phyloP scores from a whole-genome alignment of 2,797 vertebrate species.

The Pelochelys cantorii region DNA sequence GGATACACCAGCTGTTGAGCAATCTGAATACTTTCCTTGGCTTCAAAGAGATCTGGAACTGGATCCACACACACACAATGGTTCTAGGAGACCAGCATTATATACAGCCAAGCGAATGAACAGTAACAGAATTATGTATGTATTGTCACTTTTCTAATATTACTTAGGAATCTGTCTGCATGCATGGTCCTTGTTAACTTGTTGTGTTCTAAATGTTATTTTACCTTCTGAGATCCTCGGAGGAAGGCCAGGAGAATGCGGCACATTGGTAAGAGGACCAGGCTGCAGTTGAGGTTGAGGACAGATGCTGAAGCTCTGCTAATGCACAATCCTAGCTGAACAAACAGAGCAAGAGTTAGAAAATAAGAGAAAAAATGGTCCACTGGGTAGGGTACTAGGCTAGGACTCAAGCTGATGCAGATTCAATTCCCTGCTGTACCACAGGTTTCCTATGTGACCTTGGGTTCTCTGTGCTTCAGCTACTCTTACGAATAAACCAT shows the following conservation, averaged over 20 bases:
- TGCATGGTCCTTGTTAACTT: background rate
- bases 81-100: background rate
- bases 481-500: background rate
- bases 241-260: constrained; percentile 89
- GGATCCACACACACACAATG: too few relatives aligned
- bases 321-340: constrained; percentile 95
- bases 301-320: constrained; percentile 96
- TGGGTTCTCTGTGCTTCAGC: background rate
- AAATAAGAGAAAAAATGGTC: background rate
- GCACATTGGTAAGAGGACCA: constrained; percentile 94
- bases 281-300: constrained; percentile 96
- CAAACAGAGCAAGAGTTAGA: constrained; percentile 81
- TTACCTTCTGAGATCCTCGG: constrained; percentile 89
- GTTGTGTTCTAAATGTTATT: background rate
- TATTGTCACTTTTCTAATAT: background rate
- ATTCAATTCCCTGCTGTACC: background rate
- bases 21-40: too few relatives aligned
- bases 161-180: background rate
- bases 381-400: background rate
- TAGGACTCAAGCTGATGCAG: background rate
- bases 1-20: background rate
- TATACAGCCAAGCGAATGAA: background rate
- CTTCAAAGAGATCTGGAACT: background rate
- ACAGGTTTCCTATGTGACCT: background rate
- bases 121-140: background rate